Base-by-base conservation (phyloP, 2,113 vertebrate genomes). In the Xiphorhynchus elegans region DNA sequence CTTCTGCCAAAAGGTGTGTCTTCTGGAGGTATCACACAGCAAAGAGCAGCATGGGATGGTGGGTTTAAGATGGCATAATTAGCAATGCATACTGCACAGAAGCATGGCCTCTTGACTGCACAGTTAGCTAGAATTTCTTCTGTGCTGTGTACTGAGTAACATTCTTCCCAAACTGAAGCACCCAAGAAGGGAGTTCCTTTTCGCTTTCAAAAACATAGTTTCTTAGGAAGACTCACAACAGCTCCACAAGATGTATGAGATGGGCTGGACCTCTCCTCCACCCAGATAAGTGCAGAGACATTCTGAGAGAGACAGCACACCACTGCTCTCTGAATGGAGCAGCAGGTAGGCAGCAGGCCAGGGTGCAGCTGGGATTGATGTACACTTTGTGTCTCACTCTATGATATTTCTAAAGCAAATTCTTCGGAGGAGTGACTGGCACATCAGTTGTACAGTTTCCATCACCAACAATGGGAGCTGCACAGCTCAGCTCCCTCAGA, bases 331-430 rank as follows among this genome's bases (percentile, higher is more conserved):
- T 72, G 89, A 78, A n/a, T 3, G 87, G 81, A 96, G 86, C 95
- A 87, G 92, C 90, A 87, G 93, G 92, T 28, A 89, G 69, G 84
- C 90, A 50, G 78, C 2, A 2, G 92, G 90, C 73, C 79, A 69
- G 90, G 94, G 75, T 37, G 79, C 79, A 74, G 87, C 87, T 13
- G n/a, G 19, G 72, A 93, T 33, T 91, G 95, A 96, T 83, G 67
- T 84, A 64, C 55, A 6, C 90, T 92, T 73, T 9, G 83, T 87
- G 90, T 90, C 76, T 96, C 25, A 0, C 66, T 44, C 78, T 53
- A 24, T 40, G 84, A 73, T 76, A 10, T 17, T 70, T 88, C 76
- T 81, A 35, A 94, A 89, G 76, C 50, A 59, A 93, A 64, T 47
- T 21, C 93, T 17, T 59, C 0, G 0, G 12, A 17, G 21, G 66